Evolutionary conservation across 1,140 invertebrate genomes (phyloP).

Genomic region (Heliconius melpomene): DNA sequence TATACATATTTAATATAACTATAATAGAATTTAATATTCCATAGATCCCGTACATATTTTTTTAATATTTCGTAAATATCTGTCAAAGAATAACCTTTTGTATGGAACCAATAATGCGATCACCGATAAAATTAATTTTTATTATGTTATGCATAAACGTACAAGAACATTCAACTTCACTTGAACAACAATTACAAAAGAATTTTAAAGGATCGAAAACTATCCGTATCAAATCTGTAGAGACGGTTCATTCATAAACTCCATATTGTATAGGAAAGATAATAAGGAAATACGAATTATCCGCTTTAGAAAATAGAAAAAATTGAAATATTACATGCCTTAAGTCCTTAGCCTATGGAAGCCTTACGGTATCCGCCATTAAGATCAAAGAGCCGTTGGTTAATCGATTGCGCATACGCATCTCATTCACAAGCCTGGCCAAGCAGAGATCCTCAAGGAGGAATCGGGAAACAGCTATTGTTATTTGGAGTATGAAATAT

Average conservation of each 20-base stretch:
- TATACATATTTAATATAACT: too few relatives aligned
- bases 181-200: constrained; percentile 41
- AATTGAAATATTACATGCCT: constrained; percentile 31
- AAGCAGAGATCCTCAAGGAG: constrained; percentile 48
- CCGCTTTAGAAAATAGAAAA: constrained; percentile 47
- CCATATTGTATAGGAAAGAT: constrained; percentile 42
- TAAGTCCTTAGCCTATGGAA: too few relatives aligned
- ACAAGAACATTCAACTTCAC: constrained; percentile 36
- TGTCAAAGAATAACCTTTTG: background rate
- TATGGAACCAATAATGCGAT: constrained; percentile 12
- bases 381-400: constrained; percentile 41
- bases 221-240: constrained; percentile 55
- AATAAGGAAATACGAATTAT: constrained; percentile 67
- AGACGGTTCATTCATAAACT: constrained; percentile 37
- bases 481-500: background rate
- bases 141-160: constrained; percentile 21
- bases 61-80: background rate
- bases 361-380: constrained; percentile 54
- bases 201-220: constrained; percentile 27
- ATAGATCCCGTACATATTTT: background rate
- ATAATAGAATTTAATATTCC: background rate
- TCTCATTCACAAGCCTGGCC: constrained; percentile 50
- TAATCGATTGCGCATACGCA: constrained; percentile 54
- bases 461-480: constrained; percentile 29
- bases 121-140: constrained; percentile 29